Percentiles rank a stretch among this genome's conserved stretches.
Conservation (phyloP, 2,113 vertebrate species). For the Rattus rattus region DNA sequence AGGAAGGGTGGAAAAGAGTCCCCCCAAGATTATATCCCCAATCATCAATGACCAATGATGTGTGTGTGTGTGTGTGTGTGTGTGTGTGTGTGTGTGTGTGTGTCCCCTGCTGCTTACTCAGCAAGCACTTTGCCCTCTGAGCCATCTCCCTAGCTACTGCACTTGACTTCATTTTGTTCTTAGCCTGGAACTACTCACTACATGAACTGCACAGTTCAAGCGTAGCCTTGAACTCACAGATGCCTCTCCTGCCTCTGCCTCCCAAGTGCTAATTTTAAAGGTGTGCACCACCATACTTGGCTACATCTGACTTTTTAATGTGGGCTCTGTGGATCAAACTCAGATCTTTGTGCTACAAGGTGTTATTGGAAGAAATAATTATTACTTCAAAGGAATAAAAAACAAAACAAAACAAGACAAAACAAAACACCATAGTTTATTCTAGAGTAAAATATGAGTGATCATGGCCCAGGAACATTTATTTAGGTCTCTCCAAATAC, state of each 20-base stretch:
- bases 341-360: background rate
- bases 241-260: background rate
- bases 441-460: background rate
- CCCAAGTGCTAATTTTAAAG: background rate
- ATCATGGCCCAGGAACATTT: background rate
- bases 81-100: background rate
- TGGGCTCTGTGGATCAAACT: background rate
- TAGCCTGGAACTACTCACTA: background rate
- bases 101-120: no score
- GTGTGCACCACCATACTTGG: background rate
- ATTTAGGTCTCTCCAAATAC: background rate
- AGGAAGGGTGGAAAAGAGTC: background rate
- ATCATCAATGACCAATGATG: background rate
- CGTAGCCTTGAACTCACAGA: background rate
- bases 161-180: background rate
- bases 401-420: no score
- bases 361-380: background rate
- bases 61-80: background rate
- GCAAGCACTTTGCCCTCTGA: background rate
- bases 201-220: background rate
- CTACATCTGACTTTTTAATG: background rate
- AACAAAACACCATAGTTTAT: background rate
- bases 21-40: background rate
- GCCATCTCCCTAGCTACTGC: background rate
- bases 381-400: background rate